A percentile compares a stretch with the other conserved stretches of the same genome.
Evolutionary conservation across 2,888 invertebrate genomes (phyloP).

Genomic region (Hemaris fuciformis): DNA sequence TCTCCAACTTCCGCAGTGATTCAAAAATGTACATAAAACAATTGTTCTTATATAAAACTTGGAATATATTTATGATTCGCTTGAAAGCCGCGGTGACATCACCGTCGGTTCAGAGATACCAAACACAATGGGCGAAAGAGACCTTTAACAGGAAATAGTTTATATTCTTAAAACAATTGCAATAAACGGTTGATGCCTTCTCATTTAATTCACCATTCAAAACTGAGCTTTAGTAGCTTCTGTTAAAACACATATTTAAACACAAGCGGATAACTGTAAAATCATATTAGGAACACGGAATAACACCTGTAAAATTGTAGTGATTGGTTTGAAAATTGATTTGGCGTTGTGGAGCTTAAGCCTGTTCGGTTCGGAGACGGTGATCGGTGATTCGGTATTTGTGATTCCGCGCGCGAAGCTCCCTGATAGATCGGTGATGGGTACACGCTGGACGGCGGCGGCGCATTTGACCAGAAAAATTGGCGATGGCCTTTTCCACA

Average conservation of each 20-base stretch:
- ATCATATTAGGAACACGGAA: conserved; percentile 37
- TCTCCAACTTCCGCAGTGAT: conserved; percentile 18
- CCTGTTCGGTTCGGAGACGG: conserved; percentile 55
- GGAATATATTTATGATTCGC: conserved; percentile 45
- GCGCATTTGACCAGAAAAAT: conserved; percentile 78
- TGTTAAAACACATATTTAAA: conserved; percentile 30
- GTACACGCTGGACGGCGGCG: conserved; percentile 44
- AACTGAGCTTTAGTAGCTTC: conserved; percentile 23
- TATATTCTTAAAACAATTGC: conserved; percentile 72
- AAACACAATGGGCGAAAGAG: conserved; percentile 65
- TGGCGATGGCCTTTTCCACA: conserved; percentile 49
- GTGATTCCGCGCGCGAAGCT: conserved; percentile 68
- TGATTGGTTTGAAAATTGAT: conserved; percentile 65
- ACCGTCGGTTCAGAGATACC: conserved; percentile 58
- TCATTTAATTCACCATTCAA: conserved; percentile 24
- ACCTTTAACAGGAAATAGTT: conserved; percentile 75
- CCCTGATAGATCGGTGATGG: conserved; percentile 76
- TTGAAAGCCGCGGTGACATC: conserved; percentile 64
- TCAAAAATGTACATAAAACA: conserved; percentile 17
- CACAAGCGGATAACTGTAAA: conserved; percentile 9
- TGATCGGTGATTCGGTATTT: conserved; percentile 75
- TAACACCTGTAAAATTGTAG: conserved; percentile 59
- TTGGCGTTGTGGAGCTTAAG: conserved; percentile 54
- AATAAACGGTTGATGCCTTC: conserved; percentile 53
- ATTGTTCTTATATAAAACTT: conserved; percentile 16